phyloP scores from a whole-genome alignment of 1,140 invertebrate species.

The Brachionus calyciflorus region DNA sequence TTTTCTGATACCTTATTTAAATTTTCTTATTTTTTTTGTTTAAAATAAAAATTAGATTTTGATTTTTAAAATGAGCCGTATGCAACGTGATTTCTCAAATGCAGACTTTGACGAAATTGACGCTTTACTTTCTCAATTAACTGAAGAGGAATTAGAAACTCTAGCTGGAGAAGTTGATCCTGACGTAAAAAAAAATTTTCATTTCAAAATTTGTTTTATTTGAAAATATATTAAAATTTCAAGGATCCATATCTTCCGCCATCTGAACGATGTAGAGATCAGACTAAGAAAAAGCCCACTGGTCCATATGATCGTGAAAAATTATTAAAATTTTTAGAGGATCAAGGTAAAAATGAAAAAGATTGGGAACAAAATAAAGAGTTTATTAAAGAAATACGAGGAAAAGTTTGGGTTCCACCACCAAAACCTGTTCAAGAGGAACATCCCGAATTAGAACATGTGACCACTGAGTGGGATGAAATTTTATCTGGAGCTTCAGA shows the following conservation, averaged over 20 bases:
- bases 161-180: constrained; percentile 97
- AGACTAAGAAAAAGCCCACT: constrained; percentile 88
- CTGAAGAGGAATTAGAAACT: constrained; percentile 91
- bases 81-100: constrained; percentile 39
- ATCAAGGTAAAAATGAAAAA: constrained; percentile 91
- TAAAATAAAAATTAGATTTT: not conserved
- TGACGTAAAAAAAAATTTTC: constrained; percentile 75
- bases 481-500: constrained; percentile 85
- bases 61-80: not conserved
- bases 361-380: constrained; percentile 93
- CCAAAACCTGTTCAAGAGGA: constrained; percentile 55
- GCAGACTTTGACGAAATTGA: constrained; percentile 72
- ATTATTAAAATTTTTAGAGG: constrained; percentile 80
- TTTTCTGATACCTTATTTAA: not conserved
- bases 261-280: constrained; percentile 87
- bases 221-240: too few species aligned
- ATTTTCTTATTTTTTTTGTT: not conserved
- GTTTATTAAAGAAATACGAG: constrained; percentile 74
- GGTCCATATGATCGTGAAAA: constrained; percentile 92
- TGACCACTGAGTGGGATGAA: constrained; percentile 89
- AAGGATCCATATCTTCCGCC: constrained; percentile 95
- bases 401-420: constrained; percentile 59
- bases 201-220: too few species aligned
- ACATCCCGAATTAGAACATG: constrained; percentile 74
- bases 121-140: constrained; percentile 84